These are phyloP conservation scores for Carettochelys insculpta DNA, from an alignment of 2,113 vertebrate species.

Conservation along the genomic window DNA sequence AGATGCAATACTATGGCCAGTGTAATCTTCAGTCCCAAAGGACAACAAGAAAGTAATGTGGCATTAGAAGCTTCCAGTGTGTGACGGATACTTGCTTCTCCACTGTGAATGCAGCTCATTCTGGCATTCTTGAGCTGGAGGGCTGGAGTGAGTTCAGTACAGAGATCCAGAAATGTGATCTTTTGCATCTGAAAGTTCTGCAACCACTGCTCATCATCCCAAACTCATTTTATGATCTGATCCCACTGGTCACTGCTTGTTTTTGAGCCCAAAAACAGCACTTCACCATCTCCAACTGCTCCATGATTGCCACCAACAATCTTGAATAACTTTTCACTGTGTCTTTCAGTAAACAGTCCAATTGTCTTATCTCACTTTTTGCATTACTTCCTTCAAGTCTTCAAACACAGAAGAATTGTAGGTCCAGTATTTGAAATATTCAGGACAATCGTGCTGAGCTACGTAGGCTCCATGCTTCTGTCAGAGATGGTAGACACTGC, in stretches of 20 bases:
- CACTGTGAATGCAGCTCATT: background rate
- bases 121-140: background rate
- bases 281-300: background rate
- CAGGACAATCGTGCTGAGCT: background rate
- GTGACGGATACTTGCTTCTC: background rate
- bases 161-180: background rate
- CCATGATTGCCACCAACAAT: background rate
- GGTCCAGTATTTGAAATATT: background rate
- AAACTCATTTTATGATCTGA: background rate
- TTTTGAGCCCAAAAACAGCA: background rate
- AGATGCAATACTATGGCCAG: background rate
- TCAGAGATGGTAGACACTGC: background rate
- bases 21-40: background rate
- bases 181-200: background rate
- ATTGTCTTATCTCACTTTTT: background rate
- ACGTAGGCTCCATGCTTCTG: background rate
- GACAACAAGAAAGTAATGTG: background rate
- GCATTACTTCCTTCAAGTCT: background rate
- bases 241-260: background rate
- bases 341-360: background rate
- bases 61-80: background rate
- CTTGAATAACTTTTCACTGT: background rate
- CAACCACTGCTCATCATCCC: background rate
- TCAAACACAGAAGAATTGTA: background rate
- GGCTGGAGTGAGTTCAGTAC: background rate